phyloP scores from a whole-genome alignment of 1,140 invertebrate species.

The Chionoecetes opilio region DNA sequence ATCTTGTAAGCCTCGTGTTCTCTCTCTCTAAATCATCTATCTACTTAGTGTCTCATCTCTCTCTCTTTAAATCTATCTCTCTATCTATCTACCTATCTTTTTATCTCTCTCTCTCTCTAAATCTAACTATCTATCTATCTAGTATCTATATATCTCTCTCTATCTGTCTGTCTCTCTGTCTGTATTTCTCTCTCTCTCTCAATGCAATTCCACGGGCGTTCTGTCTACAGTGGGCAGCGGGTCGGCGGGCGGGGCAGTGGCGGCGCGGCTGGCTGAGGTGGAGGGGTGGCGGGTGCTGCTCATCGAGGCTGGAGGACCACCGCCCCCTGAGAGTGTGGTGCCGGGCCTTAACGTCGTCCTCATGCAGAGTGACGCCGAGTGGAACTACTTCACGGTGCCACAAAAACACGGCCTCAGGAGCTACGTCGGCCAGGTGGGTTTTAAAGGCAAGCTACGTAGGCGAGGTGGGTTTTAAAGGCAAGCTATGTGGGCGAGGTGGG shows the following conservation, averaged over 20 bases:
- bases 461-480: too few species aligned
- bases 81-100: too few species aligned
- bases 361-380: slow-evolving; percentile 42
- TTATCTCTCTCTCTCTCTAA: too few species aligned
- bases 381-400: slow-evolving; percentile 55
- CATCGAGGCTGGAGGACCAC: slow-evolving; percentile 88
- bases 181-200: neutral
- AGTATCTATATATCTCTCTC: too few species aligned
- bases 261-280: slow-evolving; percentile 86
- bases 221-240: slow-evolving; percentile 63
- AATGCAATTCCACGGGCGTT: too few species aligned
- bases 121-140: neutral
- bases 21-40: too few species aligned
- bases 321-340: slow-evolving; percentile 72
- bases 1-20: too few species aligned
- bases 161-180: neutral
- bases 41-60: too few species aligned
- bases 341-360: slow-evolving; percentile 71
- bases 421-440: slow-evolving; percentile 10
- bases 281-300: slow-evolving; percentile 87
- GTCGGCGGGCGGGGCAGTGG: slow-evolving; percentile 63
- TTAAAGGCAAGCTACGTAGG: too few species aligned
- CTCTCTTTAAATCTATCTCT: too few species aligned
- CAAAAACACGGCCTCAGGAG: slow-evolving; percentile 38
- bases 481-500: too few species aligned